These are phyloP conservation scores for Ardeotis arabs DNA, from an alignment of 2,113 vertebrate species.

Conservation along the genomic window DNA sequence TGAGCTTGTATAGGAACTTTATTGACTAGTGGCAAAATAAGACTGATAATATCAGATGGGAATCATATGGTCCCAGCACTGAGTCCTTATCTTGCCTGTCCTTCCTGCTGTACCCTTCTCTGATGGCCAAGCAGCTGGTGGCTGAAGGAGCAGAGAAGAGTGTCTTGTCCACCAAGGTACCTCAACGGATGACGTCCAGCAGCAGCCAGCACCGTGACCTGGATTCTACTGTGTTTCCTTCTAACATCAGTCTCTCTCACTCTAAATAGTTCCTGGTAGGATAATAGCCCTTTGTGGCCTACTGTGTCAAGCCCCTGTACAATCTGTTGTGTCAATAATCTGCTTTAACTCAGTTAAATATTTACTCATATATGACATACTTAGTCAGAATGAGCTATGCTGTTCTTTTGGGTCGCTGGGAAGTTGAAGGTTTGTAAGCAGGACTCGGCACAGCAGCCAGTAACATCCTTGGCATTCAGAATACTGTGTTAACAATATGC, in stretches of 20 bases:
- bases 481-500: not conserved
- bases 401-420: constrained; percentile 10
- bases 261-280: constrained; percentile 40
- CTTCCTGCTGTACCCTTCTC: not conserved
- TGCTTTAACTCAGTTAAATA: constrained; percentile 27
- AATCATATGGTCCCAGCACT: not conserved
- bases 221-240: not conserved
- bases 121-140: not conserved
- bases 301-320: constrained; percentile 44
- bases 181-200: no score
- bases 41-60: not conserved
- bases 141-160: not conserved
- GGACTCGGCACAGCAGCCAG: constrained; percentile 17
- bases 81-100: not conserved
- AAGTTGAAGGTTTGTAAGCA: constrained; percentile 5
- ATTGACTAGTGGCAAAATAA: not conserved
- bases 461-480: not conserved
- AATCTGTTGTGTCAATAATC: constrained; percentile 59
- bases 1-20: not conserved
- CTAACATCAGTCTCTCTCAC: constrained; percentile 23
- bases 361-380: not conserved
- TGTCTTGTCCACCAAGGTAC: not conserved
- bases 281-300: constrained; percentile 37
- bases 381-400: constrained; percentile 3
- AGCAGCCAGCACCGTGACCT: not conserved